phyloP scores from a whole-genome alignment of 2,888 invertebrate genomes.

The Tachina lurida region DNA sequence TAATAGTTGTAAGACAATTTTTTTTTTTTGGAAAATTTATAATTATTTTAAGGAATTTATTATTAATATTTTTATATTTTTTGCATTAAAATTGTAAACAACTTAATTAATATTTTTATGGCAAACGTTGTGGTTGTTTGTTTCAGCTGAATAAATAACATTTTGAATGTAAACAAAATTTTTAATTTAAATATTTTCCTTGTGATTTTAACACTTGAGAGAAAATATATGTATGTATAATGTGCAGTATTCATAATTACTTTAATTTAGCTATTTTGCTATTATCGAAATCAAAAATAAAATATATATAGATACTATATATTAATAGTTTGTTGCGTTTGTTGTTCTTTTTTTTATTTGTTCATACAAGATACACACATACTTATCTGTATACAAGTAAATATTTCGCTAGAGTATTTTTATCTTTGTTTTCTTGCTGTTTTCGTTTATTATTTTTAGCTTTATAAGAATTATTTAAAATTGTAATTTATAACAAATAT shows the following conservation, averaged over 20 bases:
- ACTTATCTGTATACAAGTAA: not conserved
- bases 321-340: constrained; percentile 15
- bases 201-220: not conserved
- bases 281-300: not conserved
- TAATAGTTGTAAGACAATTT: no score
- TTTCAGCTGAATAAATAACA: constrained; percentile 2
- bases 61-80: constrained; percentile 6
- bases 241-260: not conserved
- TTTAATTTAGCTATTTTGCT: not conserved
- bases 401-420: not conserved
- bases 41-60: not conserved
- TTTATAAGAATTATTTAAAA: constrained; percentile 8
- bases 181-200: constrained; percentile 6
- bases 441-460: constrained; percentile 7
- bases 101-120: constrained; percentile 47
- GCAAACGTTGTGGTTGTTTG: not conserved
- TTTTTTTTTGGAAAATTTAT: not conserved
- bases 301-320: no score
- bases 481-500: constrained; percentile 11
- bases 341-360: not conserved
- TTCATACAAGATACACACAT: constrained; percentile 2
- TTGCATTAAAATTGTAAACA: constrained; percentile 7
- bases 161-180: constrained; percentile 12
- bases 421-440: not conserved
- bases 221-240: not conserved